A percentile compares a stretch with the other conserved stretches of the same genome.
phyloP scores from a whole-genome alignment of 53 echinoderm and acorn worm genomes.

The Holothuria leucospilota region DNA sequence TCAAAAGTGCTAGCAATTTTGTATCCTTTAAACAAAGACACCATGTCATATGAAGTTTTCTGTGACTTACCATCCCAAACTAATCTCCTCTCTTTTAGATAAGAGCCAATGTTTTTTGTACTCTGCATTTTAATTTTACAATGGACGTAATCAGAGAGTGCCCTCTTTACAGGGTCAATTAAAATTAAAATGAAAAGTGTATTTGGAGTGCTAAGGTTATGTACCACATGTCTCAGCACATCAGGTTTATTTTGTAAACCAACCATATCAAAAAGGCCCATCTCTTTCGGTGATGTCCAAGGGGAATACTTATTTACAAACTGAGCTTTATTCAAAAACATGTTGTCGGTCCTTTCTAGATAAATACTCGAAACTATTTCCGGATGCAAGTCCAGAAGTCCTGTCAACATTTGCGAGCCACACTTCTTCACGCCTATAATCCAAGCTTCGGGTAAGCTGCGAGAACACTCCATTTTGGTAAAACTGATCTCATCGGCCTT shows the following conservation, averaged over 20 bases:
- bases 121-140: slow-evolving; percentile 23
- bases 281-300: slow-evolving; percentile 28
- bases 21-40: slow-evolving; percentile 31
- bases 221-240: not conserved
- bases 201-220: not conserved
- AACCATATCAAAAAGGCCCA: slow-evolving; percentile 24
- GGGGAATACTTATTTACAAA: not conserved
- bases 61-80: slow-evolving; percentile 7
- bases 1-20: slow-evolving; percentile 35
- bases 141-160: slow-evolving; percentile 34
- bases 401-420: slow-evolving; percentile 37
- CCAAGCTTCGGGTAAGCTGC: slow-evolving; percentile 12
- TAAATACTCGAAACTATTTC: slow-evolving; percentile 27
- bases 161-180: slow-evolving; percentile 26
- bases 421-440: slow-evolving; percentile 51
- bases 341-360: not conserved
- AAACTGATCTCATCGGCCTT: not conserved
- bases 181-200: slow-evolving; percentile 11
- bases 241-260: slow-evolving; percentile 2
- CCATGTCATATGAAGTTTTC: not conserved
- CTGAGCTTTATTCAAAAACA: not conserved
- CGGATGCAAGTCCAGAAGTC: slow-evolving; percentile 32
- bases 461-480: not conserved
- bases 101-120: not conserved
- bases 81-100: not conserved